Percentiles rank a stretch among this genome's conserved stretches.
Evolutionary conservation across 2,113 vertebrate genomes (phyloP).

Genomic region (Bufo gargarizans): DNA sequence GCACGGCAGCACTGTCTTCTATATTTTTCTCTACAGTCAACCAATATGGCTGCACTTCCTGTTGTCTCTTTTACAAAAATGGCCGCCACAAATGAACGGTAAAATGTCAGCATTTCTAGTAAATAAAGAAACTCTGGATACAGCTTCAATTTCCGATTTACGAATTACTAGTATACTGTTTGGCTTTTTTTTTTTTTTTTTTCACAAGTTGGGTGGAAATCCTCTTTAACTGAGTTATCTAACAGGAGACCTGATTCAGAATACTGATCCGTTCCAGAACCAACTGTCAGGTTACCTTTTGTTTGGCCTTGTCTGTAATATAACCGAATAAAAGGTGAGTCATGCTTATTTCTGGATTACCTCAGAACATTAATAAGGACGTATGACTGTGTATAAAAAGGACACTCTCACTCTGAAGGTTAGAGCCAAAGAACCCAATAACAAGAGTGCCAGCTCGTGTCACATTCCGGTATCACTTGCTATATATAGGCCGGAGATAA

Average conservation of each 20-base stretch:
- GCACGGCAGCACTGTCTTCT: too few species aligned
- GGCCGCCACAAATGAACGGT: too few species aligned
- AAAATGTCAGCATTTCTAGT: too few species aligned
- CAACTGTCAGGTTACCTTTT: background rate
- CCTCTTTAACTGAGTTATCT: background rate
- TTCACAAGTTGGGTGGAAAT: background rate
- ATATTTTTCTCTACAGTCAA: too few species aligned
- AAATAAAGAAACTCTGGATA: background rate
- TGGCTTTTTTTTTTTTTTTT: background rate
- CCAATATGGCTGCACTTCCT: too few species aligned
- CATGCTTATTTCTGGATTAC: background rate
- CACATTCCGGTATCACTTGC: background rate
- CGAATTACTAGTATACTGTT: too few species aligned
- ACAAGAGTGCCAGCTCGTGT: conserved; percentile 16
- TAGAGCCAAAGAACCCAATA: conserved; percentile 23
- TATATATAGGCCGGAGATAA: conserved; percentile 35
- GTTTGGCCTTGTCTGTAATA: background rate
- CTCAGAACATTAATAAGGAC: background rate
- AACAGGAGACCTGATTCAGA: background rate
- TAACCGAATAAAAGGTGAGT: background rate
- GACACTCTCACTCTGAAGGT: background rate
- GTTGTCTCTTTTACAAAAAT: too few species aligned
- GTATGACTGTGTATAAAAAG: background rate
- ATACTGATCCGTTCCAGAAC: background rate
- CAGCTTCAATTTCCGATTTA: background rate